A percentile compares a stretch with the other conserved stretches of the same genome.
phyloP scores from a whole-genome alignment of 2,113 vertebrate species.

The Lonchura striata region DNA sequence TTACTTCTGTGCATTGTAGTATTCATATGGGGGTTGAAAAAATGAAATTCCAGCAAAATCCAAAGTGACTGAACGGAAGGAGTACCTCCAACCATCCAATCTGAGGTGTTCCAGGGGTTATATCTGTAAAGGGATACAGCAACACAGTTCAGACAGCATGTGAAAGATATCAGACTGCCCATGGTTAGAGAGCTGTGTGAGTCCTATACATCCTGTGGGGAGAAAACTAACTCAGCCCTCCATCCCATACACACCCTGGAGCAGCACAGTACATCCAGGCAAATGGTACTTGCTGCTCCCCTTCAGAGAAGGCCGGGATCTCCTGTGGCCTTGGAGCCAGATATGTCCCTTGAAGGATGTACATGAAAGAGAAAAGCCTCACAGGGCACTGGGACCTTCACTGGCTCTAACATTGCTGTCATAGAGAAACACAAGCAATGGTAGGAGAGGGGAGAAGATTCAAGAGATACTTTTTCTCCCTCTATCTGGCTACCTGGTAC shows the following conservation, averaged over 20 bases:
- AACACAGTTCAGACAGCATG: background rate
- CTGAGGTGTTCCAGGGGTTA: background rate
- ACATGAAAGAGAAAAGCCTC: background rate
- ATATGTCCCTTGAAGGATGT: background rate
- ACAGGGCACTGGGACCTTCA: accelerated
- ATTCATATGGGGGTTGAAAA: background rate
- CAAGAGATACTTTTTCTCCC: background rate
- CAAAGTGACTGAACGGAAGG: background rate
- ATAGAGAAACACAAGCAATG: background rate
- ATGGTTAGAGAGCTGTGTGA: background rate
- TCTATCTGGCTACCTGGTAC: background rate
- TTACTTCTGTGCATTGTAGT: background rate
- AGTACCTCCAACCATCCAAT: background rate
- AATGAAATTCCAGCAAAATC: background rate
- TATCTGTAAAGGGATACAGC: background rate
- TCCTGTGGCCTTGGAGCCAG: background rate
- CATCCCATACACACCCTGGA: background rate
- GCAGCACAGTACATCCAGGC: background rate
- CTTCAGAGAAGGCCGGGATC: background rate
- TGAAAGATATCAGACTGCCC: background rate
- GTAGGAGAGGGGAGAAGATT: background rate
- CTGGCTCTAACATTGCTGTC: background rate
- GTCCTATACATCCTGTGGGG: background rate
- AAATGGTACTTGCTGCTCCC: background rate
- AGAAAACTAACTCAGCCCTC: background rate